Percentiles rank a stretch among this genome's conserved stretches.
phyloP scores from a whole-genome alignment of 64 coral and sea anemone genomes.

The Stylophora pistillata region DNA sequence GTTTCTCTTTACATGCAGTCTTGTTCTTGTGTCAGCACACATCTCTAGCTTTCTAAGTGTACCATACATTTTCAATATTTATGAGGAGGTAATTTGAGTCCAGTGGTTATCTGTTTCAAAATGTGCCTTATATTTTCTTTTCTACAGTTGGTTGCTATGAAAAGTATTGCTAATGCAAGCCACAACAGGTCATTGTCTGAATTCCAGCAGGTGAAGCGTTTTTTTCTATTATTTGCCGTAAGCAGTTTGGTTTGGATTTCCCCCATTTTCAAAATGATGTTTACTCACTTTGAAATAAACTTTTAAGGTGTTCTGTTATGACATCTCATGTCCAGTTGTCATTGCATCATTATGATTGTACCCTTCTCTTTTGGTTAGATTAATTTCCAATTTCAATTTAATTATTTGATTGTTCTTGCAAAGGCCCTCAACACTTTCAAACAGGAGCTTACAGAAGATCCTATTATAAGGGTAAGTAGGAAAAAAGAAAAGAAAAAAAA shows the following conservation, averaged over 20 bases:
- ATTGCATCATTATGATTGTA: background rate
- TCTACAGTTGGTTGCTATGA: slow-evolving; percentile 86
- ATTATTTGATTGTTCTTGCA: background rate
- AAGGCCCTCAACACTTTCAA: slow-evolving; percentile 79
- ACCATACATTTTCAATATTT: too few relatives aligned
- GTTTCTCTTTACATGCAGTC: too few relatives aligned
- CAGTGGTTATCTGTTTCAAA: too few relatives aligned
- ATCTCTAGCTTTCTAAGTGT: too few relatives aligned
- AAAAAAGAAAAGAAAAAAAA: background rate
- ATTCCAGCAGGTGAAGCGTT: slow-evolving; percentile 69
- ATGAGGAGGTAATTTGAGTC: too few relatives aligned
- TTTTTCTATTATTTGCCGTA: background rate
- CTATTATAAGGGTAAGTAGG: slow-evolving; percentile 79
- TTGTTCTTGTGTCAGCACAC: too few relatives aligned
- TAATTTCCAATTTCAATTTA: background rate
- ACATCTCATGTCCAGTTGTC: too few relatives aligned
- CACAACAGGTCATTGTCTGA: slow-evolving; percentile 91
- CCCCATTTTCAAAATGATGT: too few relatives aligned
- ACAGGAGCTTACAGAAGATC: slow-evolving; percentile 82
- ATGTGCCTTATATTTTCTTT: background rate
- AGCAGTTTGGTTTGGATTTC: background rate
- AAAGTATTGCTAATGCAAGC: slow-evolving; percentile 95
- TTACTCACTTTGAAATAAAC: too few relatives aligned
- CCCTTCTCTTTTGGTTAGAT: background rate
- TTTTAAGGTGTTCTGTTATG: too few relatives aligned